Conservation (phyloP, 2,113 vertebrate genomes). For the Oriolus oriolus region DNA sequence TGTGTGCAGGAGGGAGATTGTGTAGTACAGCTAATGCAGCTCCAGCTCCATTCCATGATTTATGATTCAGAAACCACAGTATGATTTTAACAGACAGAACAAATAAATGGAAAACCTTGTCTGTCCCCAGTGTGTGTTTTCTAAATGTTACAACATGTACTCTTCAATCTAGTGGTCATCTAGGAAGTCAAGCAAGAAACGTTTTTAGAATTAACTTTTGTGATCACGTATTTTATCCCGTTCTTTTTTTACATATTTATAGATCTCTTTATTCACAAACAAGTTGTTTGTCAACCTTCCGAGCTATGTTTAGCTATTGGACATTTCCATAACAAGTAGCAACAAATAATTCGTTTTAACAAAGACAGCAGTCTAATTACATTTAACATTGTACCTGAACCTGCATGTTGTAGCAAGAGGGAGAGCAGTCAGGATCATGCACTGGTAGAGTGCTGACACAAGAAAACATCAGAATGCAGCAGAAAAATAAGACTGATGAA, state of each 20-base stretch:
- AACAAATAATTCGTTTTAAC: neutral
- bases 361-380: neutral
- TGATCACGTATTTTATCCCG: neutral
- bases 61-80: conserved; percentile 46
- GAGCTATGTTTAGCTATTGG: neutral
- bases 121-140: neutral
- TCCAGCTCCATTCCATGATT: conserved; percentile 57
- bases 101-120: conserved; percentile 27
- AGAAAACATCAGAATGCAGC: neutral
- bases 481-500: neutral
- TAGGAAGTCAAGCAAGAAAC: neutral
- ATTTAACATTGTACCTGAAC: neutral
- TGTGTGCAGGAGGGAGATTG: conserved; percentile 17
- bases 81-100: conserved; percentile 40
- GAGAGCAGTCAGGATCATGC: neutral
- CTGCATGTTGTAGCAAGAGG: neutral
- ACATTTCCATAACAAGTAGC: neutral
- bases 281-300: neutral
- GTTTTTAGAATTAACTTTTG: neutral
- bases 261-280: neutral
- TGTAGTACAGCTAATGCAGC: conserved; percentile 14
- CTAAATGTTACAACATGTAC: conserved; percentile 18
- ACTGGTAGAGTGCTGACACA: accelerated
- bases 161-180: conserved; percentile 51
- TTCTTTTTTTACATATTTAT: neutral